Conservation (phyloP, 2,113 vertebrate genomes). For the Egretta garzetta region DNA sequence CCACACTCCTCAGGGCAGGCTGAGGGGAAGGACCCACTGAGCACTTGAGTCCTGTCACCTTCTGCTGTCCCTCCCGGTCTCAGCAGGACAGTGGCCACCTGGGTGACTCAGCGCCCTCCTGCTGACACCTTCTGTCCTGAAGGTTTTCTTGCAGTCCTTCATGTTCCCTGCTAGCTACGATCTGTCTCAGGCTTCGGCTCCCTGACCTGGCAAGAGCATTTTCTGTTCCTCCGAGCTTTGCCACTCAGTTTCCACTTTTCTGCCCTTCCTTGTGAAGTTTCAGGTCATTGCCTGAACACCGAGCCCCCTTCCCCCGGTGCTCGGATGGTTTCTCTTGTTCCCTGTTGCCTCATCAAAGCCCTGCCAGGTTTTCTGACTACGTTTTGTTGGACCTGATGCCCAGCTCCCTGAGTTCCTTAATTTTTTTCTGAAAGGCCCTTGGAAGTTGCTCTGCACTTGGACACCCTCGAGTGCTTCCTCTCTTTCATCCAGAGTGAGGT, state of each 20-base stretch:
- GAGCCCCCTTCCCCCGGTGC: neutral
- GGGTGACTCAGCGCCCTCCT: neutral
- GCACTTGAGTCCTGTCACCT: neutral
- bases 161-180: neutral
- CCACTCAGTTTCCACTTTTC: neutral
- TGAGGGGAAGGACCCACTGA: neutral
- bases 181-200: neutral
- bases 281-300: neutral
- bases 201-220: neutral
- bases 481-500: too few relatives aligned
- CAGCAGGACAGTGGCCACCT: neutral
- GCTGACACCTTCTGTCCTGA: neutral
- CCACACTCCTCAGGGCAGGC: neutral
- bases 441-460: too few relatives aligned
- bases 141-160: neutral
- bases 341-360: neutral
- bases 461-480: neutral
- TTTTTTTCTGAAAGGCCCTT: neutral
- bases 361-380: neutral
- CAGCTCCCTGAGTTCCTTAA: neutral
- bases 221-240: neutral
- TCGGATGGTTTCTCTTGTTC: neutral
- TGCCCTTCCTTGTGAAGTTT: neutral
- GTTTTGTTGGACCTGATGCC: neutral
- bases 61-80: neutral